Conservation (phyloP, 2,888 invertebrate genomes). For the Caenorhabditis sp. region DNA sequence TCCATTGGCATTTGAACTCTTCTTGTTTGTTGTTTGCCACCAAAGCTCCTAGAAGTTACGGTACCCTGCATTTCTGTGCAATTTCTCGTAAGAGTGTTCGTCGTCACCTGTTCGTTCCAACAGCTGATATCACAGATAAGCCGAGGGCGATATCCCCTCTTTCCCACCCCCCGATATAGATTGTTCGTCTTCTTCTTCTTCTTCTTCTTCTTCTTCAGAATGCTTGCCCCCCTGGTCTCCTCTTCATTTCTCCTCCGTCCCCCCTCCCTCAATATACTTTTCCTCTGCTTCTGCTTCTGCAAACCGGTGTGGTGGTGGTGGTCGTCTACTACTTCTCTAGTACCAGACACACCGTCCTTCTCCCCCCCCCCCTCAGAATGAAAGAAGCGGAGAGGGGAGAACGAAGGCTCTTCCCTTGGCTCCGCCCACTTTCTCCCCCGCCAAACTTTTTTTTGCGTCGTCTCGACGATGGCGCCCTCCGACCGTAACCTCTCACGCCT, state of each 20-base stretch:
- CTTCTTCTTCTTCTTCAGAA: slow-evolving; percentile 31
- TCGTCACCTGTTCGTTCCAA: too few species aligned
- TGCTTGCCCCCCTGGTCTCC: slow-evolving; percentile 26
- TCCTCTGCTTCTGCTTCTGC: slow-evolving; percentile 33
- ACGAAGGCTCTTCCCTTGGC: slow-evolving; percentile 19
- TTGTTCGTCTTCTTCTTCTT: slow-evolving; percentile 18
- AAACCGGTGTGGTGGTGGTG: slow-evolving; percentile 38
- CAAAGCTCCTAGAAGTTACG: not conserved
- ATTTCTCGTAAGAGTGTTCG: too few species aligned
- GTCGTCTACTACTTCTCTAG: slow-evolving; percentile 44
- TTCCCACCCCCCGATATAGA: slow-evolving; percentile 28
- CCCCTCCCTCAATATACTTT: slow-evolving; percentile 40
- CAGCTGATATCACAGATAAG: not conserved
- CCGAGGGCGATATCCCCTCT: not conserved
- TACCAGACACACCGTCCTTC: slow-evolving; percentile 30
- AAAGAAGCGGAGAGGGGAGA: slow-evolving; percentile 13
- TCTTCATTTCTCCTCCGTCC: too few species aligned
- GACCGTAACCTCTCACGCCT: slow-evolving; percentile 41
- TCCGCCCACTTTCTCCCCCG: slow-evolving; percentile 24
- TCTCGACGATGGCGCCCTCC: slow-evolving; percentile 5
- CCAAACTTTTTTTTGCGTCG: slow-evolving; percentile 9
- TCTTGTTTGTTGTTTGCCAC: not conserved
- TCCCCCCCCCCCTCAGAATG: slow-evolving; percentile 14
- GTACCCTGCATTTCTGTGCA: too few species aligned
- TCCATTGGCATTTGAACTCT: slow-evolving; percentile 1